phyloP scores from a whole-genome alignment of 2,113 vertebrate species.

The Ptychochromis oligacanthus region DNA sequence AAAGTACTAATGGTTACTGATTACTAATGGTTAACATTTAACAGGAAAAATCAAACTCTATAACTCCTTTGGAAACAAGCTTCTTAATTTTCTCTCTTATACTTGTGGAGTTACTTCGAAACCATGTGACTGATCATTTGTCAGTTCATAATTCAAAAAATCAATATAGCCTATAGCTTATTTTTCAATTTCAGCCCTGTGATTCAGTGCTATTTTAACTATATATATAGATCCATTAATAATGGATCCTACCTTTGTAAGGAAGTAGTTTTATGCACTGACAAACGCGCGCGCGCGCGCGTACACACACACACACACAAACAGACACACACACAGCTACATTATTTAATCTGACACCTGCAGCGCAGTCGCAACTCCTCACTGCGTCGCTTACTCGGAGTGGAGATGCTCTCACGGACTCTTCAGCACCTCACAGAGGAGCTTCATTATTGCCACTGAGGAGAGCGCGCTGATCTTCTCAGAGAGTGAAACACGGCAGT shows the following conservation, averaged over 20 bases:
- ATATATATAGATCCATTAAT: not conserved
- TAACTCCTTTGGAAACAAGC: not conserved
- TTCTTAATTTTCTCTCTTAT: not conserved
- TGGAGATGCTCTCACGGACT: not conserved
- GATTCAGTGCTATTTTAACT: too few relatives aligned
- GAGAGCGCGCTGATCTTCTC: not conserved
- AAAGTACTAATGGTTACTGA: not conserved
- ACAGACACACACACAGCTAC: not conserved
- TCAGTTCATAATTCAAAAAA: not conserved
- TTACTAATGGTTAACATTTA: not conserved
- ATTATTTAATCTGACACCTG: not conserved
- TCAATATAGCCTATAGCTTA: too few relatives aligned
- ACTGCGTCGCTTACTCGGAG: not conserved
- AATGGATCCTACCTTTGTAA: not conserved
- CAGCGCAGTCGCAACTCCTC: slow-evolving; percentile 6
- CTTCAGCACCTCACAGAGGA: not conserved
- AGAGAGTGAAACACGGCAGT: not conserved
- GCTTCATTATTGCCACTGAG: not conserved
- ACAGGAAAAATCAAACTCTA: not conserved
- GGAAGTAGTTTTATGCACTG: not conserved
- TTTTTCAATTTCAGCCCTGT: too few relatives aligned
- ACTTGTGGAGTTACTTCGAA: not conserved
- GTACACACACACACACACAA: not conserved
- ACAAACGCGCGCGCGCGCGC: not conserved
- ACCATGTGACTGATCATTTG: not conserved